These are phyloP conservation scores for Caenorhabditis auriculariae DNA, from an alignment of 2,888 invertebrate species.

Conservation along the genomic window DNA sequence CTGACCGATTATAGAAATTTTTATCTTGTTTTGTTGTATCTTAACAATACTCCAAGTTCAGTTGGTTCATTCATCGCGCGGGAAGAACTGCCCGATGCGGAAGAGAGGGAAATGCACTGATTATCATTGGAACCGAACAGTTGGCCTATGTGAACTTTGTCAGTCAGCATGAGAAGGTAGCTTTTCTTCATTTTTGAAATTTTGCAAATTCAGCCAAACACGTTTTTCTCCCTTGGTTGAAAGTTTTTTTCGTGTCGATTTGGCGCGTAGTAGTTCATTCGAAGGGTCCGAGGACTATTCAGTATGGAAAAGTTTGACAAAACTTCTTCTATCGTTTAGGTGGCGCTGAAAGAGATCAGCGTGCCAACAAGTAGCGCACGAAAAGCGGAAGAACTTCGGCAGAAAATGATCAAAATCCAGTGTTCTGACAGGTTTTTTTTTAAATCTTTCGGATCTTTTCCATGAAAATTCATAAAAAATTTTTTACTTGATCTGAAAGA, in stretches of 20 bases:
- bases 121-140: slow-evolving; percentile 83
- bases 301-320: not conserved
- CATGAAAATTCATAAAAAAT: not conserved
- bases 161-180: slow-evolving; percentile 61
- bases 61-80: slow-evolving; percentile 84
- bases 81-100: slow-evolving; percentile 93
- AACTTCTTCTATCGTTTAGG: slow-evolving; percentile 9
- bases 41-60: no score
- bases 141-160: slow-evolving; percentile 87
- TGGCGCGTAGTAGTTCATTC: no score
- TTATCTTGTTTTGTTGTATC: no score
- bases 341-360: slow-evolving; percentile 45
- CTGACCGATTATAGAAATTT: no score
- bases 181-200: no score
- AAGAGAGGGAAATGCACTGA: slow-evolving; percentile 80
- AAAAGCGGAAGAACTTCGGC: slow-evolving; percentile 48
- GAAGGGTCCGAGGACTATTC: no score
- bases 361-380: slow-evolving; percentile 44
- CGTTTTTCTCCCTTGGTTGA: no score
- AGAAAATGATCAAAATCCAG: slow-evolving; percentile 53
- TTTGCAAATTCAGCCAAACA: no score
- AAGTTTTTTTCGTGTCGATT: no score
- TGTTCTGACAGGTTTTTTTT: slow-evolving; percentile 32
- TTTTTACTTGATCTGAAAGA: no score
- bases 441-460: not conserved